Conservation (phyloP, 2,113 vertebrate genomes). For the Cynoglossus semilaevis region DNA sequence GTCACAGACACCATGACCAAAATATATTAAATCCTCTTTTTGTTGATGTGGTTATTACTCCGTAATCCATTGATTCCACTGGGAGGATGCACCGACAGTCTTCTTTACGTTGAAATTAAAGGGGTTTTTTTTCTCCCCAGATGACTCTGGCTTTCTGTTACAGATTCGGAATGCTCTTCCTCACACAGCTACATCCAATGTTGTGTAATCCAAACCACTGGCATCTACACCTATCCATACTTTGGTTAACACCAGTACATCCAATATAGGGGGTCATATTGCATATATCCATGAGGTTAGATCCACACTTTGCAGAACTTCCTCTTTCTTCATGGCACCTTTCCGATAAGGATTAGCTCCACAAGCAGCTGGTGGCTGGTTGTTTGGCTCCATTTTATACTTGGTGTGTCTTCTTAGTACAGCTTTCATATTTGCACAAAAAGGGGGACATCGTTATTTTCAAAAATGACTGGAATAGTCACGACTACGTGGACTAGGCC, state of each 20-base stretch:
- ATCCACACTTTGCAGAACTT: constrained; percentile 52
- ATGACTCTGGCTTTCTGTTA: constrained; percentile 30
- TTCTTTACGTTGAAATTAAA: constrained; percentile 16
- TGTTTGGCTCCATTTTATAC: constrained; percentile 36
- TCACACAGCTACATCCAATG: constrained; percentile 69
- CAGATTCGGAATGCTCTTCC: constrained; percentile 29
- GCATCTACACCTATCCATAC: constrained; percentile 56
- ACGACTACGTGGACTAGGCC: constrained; percentile 10
- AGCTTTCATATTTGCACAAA: constrained; percentile 39
- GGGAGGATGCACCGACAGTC: neutral
- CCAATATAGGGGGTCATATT: constrained; percentile 42
- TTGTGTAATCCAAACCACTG: constrained; percentile 69
- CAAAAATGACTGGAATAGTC: constrained; percentile 17
- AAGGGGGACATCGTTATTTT: constrained; percentile 9
- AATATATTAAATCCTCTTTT: constrained; percentile 47
- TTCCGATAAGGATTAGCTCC: constrained; percentile 55
- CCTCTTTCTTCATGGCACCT: constrained; percentile 59
- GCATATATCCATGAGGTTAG: constrained; percentile 59
- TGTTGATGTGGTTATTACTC: constrained; percentile 41
- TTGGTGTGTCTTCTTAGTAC: constrained; percentile 46
- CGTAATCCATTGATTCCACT: constrained; percentile 44
- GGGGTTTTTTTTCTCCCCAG: constrained; percentile 32
- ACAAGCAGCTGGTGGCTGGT: constrained; percentile 25
- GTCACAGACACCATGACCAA: constrained; percentile 16
- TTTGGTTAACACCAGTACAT: constrained; percentile 60